These are phyloP conservation scores for Channa maculata DNA, from an alignment of 2,113 vertebrate genomes.

Conservation along the genomic window DNA sequence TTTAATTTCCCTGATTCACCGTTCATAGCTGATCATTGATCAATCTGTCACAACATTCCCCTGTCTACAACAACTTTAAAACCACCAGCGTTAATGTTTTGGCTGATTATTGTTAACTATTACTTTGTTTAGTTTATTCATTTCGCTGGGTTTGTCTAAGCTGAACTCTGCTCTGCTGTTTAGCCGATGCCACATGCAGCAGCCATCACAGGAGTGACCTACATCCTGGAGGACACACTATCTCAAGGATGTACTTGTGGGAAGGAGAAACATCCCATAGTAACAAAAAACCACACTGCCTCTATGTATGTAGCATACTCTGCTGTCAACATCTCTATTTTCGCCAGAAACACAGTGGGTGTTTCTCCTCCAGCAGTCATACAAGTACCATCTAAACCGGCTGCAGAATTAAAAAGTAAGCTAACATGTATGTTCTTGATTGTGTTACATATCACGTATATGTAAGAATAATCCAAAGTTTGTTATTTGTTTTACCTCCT, in stretches of 20 bases:
- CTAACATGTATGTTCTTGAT: neutral
- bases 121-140: neutral
- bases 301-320: constrained; percentile 48
- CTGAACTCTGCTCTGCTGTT: constrained; percentile 21
- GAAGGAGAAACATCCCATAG: neutral
- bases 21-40: too few species aligned
- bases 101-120: neutral
- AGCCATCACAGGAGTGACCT: constrained; percentile 28
- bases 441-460: neutral
- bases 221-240: constrained; percentile 35
- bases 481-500: neutral
- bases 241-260: constrained; percentile 51
- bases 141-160: constrained; percentile 8
- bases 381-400: constrained; percentile 21
- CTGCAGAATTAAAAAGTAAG: constrained; percentile 60
- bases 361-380: constrained; percentile 44
- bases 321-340: constrained; percentile 61
- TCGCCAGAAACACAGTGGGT: constrained; percentile 62
- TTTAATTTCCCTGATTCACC: too few species aligned
- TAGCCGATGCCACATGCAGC: constrained; percentile 48
- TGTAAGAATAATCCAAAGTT: neutral
- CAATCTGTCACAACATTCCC: too few species aligned
- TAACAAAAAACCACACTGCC: neutral
- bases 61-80: too few species aligned
- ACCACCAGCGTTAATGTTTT: too few species aligned